Conservation (phyloP, 2,113 vertebrate genomes). For the Dasyprocta punctata region DNA sequence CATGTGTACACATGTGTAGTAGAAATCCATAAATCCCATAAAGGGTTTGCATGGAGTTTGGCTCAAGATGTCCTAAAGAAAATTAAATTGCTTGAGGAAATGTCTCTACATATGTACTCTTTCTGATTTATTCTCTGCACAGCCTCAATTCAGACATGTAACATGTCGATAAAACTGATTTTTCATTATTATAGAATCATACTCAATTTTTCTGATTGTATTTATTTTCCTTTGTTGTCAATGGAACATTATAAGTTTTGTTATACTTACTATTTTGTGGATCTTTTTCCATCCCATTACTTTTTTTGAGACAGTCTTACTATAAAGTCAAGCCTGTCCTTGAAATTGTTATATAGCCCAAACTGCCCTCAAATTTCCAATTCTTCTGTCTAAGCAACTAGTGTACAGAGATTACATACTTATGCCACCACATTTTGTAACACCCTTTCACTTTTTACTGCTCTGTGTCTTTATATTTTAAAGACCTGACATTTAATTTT, state of each 20-base stretch:
- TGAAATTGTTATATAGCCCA: not conserved
- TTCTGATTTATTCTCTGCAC: not conserved
- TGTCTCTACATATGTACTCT: not conserved
- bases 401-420: not conserved
- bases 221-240: not conserved
- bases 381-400: not conserved
- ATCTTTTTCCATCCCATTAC: not conserved
- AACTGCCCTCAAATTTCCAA: not conserved
- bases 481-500: not conserved
- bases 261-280: not conserved
- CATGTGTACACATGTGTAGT: not conserved
- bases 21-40: not conserved
- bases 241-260: not conserved
- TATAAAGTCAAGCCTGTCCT: not conserved
- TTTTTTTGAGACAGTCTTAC: not conserved
- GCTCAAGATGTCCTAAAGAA: not conserved
- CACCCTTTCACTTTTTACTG: not conserved
- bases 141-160: not conserved
- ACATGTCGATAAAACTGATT: not conserved
- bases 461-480: not conserved
- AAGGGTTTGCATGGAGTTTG: not conserved
- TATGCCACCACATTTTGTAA: not conserved
- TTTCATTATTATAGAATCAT: not conserved
- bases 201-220: not conserved
- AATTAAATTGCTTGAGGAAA: not conserved